phyloP scores from a whole-genome alignment of 2,797 vertebrate genomes.

The Periophthalmus magnuspinnatus region DNA sequence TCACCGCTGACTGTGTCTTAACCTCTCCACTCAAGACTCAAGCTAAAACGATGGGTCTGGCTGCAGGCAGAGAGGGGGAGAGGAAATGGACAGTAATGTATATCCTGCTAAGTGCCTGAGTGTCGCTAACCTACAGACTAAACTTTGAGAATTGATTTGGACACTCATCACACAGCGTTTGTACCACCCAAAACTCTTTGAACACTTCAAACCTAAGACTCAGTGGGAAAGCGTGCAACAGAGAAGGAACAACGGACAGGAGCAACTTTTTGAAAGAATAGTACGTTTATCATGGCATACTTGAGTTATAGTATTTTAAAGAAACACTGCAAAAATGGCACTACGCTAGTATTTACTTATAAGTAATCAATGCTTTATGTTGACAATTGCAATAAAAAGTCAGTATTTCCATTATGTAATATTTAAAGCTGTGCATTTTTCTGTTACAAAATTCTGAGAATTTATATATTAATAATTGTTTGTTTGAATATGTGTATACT shows the following conservation, averaged over 20 bases:
- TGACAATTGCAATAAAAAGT: too few relatives aligned
- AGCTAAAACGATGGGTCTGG: constrained; percentile 8
- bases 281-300: too few relatives aligned
- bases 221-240: neutral
- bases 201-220: neutral
- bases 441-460: too few relatives aligned
- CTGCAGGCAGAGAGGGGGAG: constrained; percentile 1
- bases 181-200: constrained; percentile 13
- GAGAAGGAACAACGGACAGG: neutral
- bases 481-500: too few relatives aligned
- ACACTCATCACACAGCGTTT: constrained; percentile 35
- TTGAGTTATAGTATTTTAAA: too few relatives aligned
- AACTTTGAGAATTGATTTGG: constrained; percentile 23
- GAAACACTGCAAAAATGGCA: too few relatives aligned
- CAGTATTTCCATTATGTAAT: too few relatives aligned
- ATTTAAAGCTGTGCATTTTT: too few relatives aligned
- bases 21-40: neutral
- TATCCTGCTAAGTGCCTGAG: constrained; percentile 7
- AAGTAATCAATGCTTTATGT: too few relatives aligned
- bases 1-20: constrained; percentile 5
- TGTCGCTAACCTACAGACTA: constrained; percentile 13
- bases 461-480: too few relatives aligned
- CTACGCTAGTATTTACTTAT: too few relatives aligned
- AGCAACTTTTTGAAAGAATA: too few relatives aligned
- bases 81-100: constrained; percentile 15